Evolutionary conservation across 1,140 invertebrate species (phyloP).

Genomic region (Caenorhabditis remanei): DNA sequence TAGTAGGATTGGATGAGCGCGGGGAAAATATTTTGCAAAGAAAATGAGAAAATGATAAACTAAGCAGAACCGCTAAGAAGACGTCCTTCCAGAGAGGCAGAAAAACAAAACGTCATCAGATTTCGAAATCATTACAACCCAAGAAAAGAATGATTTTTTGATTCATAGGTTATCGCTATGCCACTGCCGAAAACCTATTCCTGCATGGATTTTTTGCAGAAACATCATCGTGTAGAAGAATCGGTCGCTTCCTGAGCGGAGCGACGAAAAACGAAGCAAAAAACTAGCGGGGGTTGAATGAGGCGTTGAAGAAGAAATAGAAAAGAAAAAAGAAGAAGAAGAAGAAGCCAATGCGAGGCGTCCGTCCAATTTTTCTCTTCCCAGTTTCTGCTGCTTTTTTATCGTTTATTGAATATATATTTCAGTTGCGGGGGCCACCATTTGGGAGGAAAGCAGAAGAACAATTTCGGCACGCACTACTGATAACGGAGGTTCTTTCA

Average conservation of each 20-base stretch:
- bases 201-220: too few species aligned
- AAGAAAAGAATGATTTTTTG: too few species aligned
- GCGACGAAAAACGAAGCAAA: not conserved
- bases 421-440: not conserved
- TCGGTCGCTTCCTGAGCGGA: not conserved
- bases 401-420: conserved; percentile 44
- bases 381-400: not conserved
- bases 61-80: too few species aligned
- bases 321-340: not conserved
- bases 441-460: not conserved
- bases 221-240: too few species aligned
- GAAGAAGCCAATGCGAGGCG: not conserved
- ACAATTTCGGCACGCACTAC: not conserved
- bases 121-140: not conserved
- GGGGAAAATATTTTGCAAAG: not conserved
- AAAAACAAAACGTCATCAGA: not conserved
- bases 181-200: too few species aligned
- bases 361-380: not conserved
- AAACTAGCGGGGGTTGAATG: not conserved
- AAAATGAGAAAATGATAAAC: too few species aligned
- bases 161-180: too few species aligned
- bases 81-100: not conserved
- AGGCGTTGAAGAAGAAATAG: conserved; percentile 18
- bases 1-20: too few species aligned
- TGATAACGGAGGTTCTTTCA: not conserved